These are phyloP conservation scores for Leptopilina myrica DNA, from an alignment of 2,888 invertebrate species.

Conservation along the genomic window DNA sequence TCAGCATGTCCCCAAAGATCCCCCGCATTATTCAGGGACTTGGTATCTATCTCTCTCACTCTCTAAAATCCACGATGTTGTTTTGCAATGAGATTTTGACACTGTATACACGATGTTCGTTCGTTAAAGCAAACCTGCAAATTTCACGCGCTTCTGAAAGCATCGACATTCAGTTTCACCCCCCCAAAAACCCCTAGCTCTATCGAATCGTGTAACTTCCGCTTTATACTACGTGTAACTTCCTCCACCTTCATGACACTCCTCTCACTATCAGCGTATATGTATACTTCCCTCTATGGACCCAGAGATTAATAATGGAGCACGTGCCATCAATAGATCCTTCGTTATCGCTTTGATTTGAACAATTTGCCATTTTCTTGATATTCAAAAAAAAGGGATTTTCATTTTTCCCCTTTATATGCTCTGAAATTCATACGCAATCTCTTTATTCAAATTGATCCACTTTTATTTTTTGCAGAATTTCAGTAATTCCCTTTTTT, in stretches of 20 bases:
- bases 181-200: neutral
- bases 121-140: slow-evolving; percentile 25
- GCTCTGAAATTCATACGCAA: too few relatives aligned
- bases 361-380: neutral
- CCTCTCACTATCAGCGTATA: neutral
- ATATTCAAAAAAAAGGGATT: neutral
- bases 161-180: slow-evolving; percentile 23
- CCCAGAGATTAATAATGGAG: slow-evolving; percentile 1
- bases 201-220: slow-evolving; percentile 18
- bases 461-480: too few relatives aligned
- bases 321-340: slow-evolving; percentile 17
- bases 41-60: neutral
- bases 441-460: too few relatives aligned
- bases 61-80: slow-evolving; percentile 8
- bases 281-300: slow-evolving; percentile 1
- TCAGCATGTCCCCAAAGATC: slow-evolving; percentile 3
- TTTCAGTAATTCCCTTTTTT: too few relatives aligned
- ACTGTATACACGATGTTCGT: slow-evolving; percentile 28
- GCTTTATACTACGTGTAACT: slow-evolving; percentile 24
- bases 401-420: neutral
- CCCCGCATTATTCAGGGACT: neutral
- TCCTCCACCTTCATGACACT: neutral
- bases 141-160: slow-evolving; percentile 24
- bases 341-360: slow-evolving; percentile 1
- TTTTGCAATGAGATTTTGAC: slow-evolving; percentile 18